Evolutionary conservation across 1,140 invertebrate genomes (phyloP).

Genomic region (Thaumatotibia leucotreta): DNA sequence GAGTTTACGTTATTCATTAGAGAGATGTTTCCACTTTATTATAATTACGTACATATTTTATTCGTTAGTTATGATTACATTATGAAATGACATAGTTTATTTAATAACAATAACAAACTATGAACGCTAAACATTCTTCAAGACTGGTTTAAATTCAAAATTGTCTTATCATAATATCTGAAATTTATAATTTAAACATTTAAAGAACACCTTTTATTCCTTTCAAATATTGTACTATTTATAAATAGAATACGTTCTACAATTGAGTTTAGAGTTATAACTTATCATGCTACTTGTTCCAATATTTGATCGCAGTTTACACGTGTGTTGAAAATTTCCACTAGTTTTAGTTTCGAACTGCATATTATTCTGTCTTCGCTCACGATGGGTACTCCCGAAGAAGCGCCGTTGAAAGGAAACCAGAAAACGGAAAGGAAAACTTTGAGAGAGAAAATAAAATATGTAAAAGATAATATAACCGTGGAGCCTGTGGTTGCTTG

Average conservation of each 20-base stretch:
- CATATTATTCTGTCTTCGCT: neutral
- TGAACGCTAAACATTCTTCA: too few relatives aligned
- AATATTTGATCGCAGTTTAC: slow-evolving; percentile 3
- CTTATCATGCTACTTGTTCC: neutral
- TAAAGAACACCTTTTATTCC: neutral
- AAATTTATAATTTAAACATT: too few relatives aligned
- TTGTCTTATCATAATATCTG: too few relatives aligned
- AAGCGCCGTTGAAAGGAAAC: slow-evolving; percentile 43
- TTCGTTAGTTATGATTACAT: too few relatives aligned
- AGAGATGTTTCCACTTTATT: too few relatives aligned
- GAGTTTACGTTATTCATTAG: neutral
- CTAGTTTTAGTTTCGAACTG: neutral
- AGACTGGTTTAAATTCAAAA: too few relatives aligned
- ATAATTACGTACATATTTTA: too few relatives aligned
- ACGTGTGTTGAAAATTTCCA: neutral
- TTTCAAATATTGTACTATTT: neutral
- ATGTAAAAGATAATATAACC: slow-evolving; percentile 69
- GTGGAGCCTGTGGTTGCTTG: slow-evolving; percentile 77
- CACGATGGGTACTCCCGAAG: slow-evolving; percentile 38
- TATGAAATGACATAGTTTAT: too few relatives aligned
- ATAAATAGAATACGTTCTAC: neutral
- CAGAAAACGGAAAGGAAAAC: slow-evolving; percentile 45
- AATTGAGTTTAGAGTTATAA: neutral
- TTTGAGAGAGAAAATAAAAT: slow-evolving; percentile 69
- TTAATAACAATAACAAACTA: too few relatives aligned